Conservation (phyloP, 2,797 vertebrate genomes). For the Tolypeutes matacus region DNA sequence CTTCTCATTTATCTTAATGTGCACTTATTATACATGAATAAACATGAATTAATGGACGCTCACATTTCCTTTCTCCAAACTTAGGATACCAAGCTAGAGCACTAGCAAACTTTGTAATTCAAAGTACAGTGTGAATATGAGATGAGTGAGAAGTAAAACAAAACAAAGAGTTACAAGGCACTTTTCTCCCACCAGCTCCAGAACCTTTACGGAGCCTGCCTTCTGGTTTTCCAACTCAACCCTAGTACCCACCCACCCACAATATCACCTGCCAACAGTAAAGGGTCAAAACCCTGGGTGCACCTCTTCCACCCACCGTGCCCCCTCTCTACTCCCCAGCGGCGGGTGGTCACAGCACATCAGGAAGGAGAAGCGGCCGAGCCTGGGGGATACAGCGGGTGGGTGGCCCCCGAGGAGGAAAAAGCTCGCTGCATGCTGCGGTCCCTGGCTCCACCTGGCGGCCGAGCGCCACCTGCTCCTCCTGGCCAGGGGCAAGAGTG, state of each 20-base stretch:
- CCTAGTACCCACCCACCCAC: fast-evolving
- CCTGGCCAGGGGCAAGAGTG: fast-evolving
- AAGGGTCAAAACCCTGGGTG: neutral
- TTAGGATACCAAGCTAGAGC: neutral
- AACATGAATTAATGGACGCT: too few relatives aligned
- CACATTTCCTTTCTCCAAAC: fast-evolving
- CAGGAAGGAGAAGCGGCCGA: fast-evolving
- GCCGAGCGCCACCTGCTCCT: neutral
- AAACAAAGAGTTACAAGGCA: fast-evolving
- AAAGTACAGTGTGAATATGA: fast-evolving
- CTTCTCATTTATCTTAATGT: neutral
- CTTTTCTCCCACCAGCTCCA: neutral
- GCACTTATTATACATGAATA: neutral
- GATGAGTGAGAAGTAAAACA: fast-evolving
- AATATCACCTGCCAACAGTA: neutral
- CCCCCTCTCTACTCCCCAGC: fast-evolving
- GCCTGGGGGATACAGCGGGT: fast-evolving
- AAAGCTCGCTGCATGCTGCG: neutral
- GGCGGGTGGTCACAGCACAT: fast-evolving
- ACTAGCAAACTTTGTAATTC: neutral
- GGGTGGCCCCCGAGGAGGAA: neutral
- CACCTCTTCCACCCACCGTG: fast-evolving
- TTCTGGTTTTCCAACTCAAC: fast-evolving
- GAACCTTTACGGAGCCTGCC: fast-evolving
- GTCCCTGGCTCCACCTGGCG: constrained; percentile 62